Evolutionary conservation across 2,888 invertebrate genomes (phyloP).

Genomic region (Dicyrtoma fusca): DNA sequence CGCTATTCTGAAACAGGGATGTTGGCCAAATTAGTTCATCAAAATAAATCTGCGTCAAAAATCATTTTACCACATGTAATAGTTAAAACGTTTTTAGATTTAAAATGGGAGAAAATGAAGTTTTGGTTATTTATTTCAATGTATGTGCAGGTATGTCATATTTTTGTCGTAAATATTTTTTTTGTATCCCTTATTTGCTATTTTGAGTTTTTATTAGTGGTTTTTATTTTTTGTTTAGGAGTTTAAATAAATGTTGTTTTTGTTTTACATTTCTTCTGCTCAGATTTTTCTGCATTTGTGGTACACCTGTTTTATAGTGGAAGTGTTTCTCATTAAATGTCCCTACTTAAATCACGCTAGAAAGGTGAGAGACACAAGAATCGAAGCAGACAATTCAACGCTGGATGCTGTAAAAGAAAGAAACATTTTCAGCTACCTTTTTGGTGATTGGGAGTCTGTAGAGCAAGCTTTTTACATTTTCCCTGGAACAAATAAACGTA

Average conservation of each 20-base stretch:
- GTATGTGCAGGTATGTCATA: conserved; percentile 9
- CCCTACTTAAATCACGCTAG: not conserved
- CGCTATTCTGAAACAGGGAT: conserved; percentile 18
- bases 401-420: not conserved
- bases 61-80: conserved; percentile 25
- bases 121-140: conserved; percentile 20
- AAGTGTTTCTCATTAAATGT: conserved; percentile 16
- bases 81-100: conserved; percentile 26
- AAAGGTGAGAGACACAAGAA: not conserved
- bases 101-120: conserved; percentile 29
- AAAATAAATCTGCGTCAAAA: conserved; percentile 18
- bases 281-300: conserved; percentile 16
- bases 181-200: not conserved
- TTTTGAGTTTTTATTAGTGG: not conserved
- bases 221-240: no score
- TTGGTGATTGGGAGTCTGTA: conserved; percentile 5
- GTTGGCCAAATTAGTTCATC: conserved; percentile 31
- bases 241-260: no score
- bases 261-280: not conserved
- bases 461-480: conserved; percentile 9
- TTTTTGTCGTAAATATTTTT: not conserved
- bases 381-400: not conserved
- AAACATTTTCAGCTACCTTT: conserved; percentile 13
- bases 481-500: not conserved
- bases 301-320: conserved; percentile 21